Evolutionary conservation across 2,888 invertebrate species (phyloP).

Genomic region (Drosophila meridiana): DNA sequence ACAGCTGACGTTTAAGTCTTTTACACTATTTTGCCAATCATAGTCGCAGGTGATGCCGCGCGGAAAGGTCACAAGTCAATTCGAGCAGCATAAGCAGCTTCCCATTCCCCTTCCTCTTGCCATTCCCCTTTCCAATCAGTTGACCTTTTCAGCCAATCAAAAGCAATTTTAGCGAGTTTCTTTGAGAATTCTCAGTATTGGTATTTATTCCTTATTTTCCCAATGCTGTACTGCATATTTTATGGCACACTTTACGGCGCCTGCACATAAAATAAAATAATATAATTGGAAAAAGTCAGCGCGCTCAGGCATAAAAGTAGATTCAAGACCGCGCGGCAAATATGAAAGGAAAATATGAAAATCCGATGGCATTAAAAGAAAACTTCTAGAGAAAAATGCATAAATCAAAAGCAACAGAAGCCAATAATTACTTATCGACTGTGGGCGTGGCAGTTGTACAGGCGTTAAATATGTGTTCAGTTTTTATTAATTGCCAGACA

Average conservation of each 20-base stretch:
- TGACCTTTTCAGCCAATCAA: constrained; percentile 9
- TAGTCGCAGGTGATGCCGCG: constrained; percentile 2
- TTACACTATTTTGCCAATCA: constrained; percentile 1
- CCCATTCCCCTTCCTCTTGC: not conserved
- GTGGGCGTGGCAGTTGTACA: constrained; percentile 31
- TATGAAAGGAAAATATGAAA: constrained; percentile 32
- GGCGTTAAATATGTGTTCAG: constrained; percentile 55
- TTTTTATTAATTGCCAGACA: constrained; percentile 52
- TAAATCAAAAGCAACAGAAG: constrained; percentile 32
- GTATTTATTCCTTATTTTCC: constrained; percentile 3
- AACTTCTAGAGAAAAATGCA: not conserved
- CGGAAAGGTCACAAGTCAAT: not conserved
- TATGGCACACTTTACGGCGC: constrained; percentile 39
- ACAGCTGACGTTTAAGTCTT: not conserved
- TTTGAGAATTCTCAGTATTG: constrained; percentile 33
- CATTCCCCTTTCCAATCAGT: not conserved
- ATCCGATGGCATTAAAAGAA: constrained; percentile 1
- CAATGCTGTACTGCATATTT: constrained; percentile 47
- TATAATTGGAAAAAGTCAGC: constrained; percentile 44
- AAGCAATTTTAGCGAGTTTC: not conserved
- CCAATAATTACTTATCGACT: constrained; percentile 26
- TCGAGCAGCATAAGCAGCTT: not conserved
- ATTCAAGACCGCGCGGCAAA: constrained; percentile 5
- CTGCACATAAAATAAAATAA: constrained; percentile 23
- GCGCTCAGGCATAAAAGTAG: constrained; percentile 13